Evolutionary conservation across 2,888 invertebrate species (phyloP), one percentile per base, ranked within the genome.

Genomic region (Archaeoteleia sp.): DNA sequence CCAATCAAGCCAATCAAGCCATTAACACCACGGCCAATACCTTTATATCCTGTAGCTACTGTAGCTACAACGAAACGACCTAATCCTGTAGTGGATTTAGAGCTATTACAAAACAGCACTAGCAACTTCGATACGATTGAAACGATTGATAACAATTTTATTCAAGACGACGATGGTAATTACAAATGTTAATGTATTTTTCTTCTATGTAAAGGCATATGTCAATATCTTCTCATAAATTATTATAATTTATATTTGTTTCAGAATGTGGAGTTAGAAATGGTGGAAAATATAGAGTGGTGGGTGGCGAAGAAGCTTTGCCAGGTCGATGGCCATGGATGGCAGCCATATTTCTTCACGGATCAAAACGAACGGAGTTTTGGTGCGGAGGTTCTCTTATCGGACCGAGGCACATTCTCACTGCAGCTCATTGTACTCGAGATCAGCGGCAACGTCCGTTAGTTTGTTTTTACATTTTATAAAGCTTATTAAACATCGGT

Each of bases 251-350:
- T n/a, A 20, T 5, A 20, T 23, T 62, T 57, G 25, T 35, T 10
- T 12, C 83, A 92, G 94, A 94, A 72, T 95, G 95, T 78, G 95
- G 95, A 0, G 91, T 94, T 72, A 90, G 92, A 70, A 94, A 93
- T 86, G 91, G 91, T 77, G 94, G 92, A 48, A 92, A 92, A 34
- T 95, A 93, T 70, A 90, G 97, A 2, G 95, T 97, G 34, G 97
- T 97, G 0, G 97, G 97, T 0, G 97, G 97, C 2, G 91, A 93
- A 51, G 92, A 93, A 81, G 89, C 95, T 0, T 87, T 92, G 14
- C 91, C 94, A 0, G 96, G 96, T 0, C 91, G 94, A 48, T 96
- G 96, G 95, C 97, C 97, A 0, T 97, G 97, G 97, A 94, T 97
- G 93, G 97, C 95, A 0, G 96, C 96, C 1, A 95, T 96, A 74